Conservation (phyloP, 2,113 vertebrate species). For the Aspiorhynchus laticeps region DNA sequence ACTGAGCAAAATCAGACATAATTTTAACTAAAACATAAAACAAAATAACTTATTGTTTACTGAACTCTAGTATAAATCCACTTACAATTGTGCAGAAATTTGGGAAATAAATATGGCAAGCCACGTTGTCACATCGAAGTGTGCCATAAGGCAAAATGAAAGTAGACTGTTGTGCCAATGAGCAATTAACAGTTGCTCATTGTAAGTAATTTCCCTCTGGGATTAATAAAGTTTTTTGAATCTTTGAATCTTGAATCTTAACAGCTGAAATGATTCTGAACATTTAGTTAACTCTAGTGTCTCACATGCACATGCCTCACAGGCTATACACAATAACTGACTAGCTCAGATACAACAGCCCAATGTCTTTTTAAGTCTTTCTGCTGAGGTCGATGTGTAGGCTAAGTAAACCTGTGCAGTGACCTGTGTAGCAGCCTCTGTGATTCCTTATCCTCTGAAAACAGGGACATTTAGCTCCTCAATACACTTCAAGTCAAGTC, state of each 20-base stretch:
- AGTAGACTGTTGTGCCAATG: background rate
- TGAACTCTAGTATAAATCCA: background rate
- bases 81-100: too few relatives aligned
- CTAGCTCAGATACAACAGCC: conserved; percentile 4
- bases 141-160: background rate
- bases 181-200: too few relatives aligned
- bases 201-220: too few relatives aligned
- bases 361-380: conserved; percentile 39
- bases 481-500: conserved; percentile 49
- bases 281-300: background rate
- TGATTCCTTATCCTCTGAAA: conserved; percentile 29
- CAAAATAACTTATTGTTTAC: background rate
- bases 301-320: background rate
- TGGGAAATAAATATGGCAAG: background rate
- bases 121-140: too few relatives aligned
- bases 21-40: background rate
- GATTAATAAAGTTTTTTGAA: too few relatives aligned
- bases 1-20: background rate
- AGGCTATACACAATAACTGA: conserved; percentile 6
- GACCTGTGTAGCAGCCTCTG: conserved; percentile 26
- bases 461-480: conserved; percentile 45
- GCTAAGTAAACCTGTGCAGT: conserved; percentile 43
- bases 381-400: conserved; percentile 31
- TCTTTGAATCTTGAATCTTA: too few relatives aligned
- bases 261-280: background rate